phyloP scores from a whole-genome alignment of 2,888 invertebrate genomes.

The Hipparchia semele region DNA sequence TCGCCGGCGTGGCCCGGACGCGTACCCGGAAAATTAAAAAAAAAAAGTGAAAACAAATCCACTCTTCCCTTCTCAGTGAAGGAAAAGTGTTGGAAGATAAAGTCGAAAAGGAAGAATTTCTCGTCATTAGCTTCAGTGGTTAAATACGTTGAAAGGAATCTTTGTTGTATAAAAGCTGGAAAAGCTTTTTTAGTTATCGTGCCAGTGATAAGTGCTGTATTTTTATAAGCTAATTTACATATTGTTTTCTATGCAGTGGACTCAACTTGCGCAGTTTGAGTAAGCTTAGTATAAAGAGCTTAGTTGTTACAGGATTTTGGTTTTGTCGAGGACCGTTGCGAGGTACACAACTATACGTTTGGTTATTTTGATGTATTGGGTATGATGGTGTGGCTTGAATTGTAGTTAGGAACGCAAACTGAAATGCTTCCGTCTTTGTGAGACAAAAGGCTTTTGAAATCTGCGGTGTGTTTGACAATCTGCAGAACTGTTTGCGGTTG shows the following conservation, averaged over 20 bases:
- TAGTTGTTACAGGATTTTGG: conserved; percentile 45
- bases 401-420: conserved; percentile 68
- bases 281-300: conserved; percentile 66
- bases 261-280: conserved; percentile 45
- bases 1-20: conserved; percentile 76
- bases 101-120: conserved; percentile 58
- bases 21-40: conserved; percentile 61
- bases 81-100: conserved; percentile 62
- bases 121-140: conserved; percentile 71
- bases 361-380: conserved; percentile 74
- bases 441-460: conserved; percentile 56
- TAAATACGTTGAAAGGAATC: conserved; percentile 72
- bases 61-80: conserved; percentile 71
- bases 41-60: conserved; percentile 60
- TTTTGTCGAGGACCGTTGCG: conserved; percentile 46
- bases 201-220: conserved; percentile 42
- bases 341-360: conserved; percentile 61
- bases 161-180: conserved; percentile 32
- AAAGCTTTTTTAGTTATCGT: conserved; percentile 25
- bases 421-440: conserved; percentile 65
- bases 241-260: conserved; percentile 45
- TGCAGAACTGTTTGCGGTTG: conserved; percentile 34
- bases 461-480: conserved; percentile 46
- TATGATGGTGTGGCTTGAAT: conserved; percentile 66
- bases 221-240: conserved; percentile 36